Conservation (phyloP, 2,888 invertebrate genomes). For the Harpalus rubripes region DNA sequence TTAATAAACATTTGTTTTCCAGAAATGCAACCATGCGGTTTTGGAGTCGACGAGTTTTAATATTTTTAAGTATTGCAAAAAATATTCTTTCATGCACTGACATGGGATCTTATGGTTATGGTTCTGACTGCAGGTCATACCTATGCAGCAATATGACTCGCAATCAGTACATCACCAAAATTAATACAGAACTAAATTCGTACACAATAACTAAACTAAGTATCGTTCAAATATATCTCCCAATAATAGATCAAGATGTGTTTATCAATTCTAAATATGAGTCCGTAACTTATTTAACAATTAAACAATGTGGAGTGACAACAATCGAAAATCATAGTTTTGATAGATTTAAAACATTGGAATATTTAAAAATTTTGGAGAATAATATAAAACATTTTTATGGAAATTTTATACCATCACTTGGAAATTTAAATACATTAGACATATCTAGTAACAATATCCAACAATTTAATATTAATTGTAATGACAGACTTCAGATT, state of each 20-base stretch:
- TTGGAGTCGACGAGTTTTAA: no score
- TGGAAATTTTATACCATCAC: no score
- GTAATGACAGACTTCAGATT: background rate
- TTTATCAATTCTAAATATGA: background rate
- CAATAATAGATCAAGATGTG: background rate
- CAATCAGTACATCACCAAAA: background rate
- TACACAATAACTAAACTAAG: background rate
- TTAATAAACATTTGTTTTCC: no score
- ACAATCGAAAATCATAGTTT: conserved; percentile 15
- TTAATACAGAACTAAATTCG: background rate
- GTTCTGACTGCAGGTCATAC: no score
- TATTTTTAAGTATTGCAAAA: no score
- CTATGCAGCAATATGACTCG: no score
- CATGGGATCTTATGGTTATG: no score
- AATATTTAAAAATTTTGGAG: conserved; percentile 1
- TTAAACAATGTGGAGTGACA: background rate
- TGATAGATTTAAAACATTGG: background rate
- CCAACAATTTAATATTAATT: conserved; percentile 11
- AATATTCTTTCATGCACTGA: no score
- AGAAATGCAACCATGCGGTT: no score
- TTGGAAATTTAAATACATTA: no score
- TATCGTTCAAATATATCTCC: conserved; percentile 3
- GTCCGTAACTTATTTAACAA: background rate
- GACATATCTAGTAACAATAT: no score
- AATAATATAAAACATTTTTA: background rate